Conservation (phyloP, 2,888 invertebrate genomes). For the Parasteatoda lunata region DNA sequence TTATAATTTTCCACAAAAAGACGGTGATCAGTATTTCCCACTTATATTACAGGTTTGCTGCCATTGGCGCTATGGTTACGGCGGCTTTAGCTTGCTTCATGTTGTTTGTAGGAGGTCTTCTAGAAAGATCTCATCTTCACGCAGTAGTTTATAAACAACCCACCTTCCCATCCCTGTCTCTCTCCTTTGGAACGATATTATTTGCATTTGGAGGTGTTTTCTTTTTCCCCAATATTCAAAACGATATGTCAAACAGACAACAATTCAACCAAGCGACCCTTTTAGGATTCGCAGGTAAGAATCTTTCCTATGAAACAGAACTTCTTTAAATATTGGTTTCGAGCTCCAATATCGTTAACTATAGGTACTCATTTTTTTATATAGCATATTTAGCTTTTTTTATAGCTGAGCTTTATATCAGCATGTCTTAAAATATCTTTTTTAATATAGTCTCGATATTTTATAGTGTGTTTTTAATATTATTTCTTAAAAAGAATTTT, state of each 20-base stretch:
- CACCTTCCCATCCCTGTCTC: conserved; percentile 80
- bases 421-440: too few species aligned
- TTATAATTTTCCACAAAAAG: too few species aligned
- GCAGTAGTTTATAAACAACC: conserved; percentile 72
- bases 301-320: background rate
- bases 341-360: too few species aligned
- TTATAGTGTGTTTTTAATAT: too few species aligned
- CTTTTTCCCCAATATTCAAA: conserved; percentile 88
- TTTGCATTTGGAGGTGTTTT: conserved; percentile 85
- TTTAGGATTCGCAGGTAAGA: conserved; percentile 81
- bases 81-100: conserved; percentile 80
- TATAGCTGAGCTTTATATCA: too few species aligned
- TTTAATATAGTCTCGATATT: too few species aligned
- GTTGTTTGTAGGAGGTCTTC: conserved; percentile 80
- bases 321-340: too few species aligned
- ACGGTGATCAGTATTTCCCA: too few species aligned
- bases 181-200: conserved; percentile 82
- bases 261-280: conserved; percentile 84
- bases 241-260: conserved; percentile 88
- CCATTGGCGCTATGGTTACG: conserved; percentile 80
- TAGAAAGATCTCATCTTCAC: conserved; percentile 74
- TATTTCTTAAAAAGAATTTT: too few species aligned
- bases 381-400: too few species aligned
- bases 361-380: too few species aligned
- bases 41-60: conserved; percentile 78